phyloP scores from a whole-genome alignment of 2,888 invertebrate genomes.

The Allophyes oxyacanthae region DNA sequence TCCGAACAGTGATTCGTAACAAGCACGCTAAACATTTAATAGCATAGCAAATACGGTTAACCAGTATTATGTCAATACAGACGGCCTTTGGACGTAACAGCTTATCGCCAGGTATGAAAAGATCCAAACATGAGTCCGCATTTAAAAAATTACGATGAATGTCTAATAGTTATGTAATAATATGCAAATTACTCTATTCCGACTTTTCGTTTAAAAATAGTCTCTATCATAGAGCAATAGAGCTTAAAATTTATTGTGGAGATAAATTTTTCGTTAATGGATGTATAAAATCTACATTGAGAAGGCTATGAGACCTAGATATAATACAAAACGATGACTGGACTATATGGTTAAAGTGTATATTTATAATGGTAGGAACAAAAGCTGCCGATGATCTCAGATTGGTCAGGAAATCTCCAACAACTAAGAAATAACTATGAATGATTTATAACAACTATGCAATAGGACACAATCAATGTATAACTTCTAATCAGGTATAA shows the following conservation, averaged over 20 bases:
- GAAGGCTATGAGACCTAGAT: background rate
- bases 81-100: constrained; percentile 34
- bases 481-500: too few species aligned
- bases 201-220: constrained; percentile 10
- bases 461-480: too few species aligned
- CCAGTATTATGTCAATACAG: constrained; percentile 22
- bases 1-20: background rate
- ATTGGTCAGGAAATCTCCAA: too few species aligned
- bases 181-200: constrained; percentile 20
- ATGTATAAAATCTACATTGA: background rate
- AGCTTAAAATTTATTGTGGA: constrained; percentile 26
- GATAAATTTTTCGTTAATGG: background rate
- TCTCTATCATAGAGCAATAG: constrained; percentile 5
- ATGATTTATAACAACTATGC: too few species aligned
- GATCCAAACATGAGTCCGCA: constrained; percentile 18
- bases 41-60: constrained; percentile 12
- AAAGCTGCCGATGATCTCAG: too few species aligned
- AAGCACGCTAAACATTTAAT: background rate
- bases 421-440: too few species aligned
- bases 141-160: constrained; percentile 22
- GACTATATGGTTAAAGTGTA: background rate
- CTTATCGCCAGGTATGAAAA: constrained; percentile 23
- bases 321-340: background rate
- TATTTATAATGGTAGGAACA: too few species aligned
- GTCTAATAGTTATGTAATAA: constrained; percentile 15